A percentile compares a stretch with the other conserved stretches of the same genome.
Evolutionary conservation across 2,113 vertebrate species (phyloP).

Genomic region (Passer montanus): DNA sequence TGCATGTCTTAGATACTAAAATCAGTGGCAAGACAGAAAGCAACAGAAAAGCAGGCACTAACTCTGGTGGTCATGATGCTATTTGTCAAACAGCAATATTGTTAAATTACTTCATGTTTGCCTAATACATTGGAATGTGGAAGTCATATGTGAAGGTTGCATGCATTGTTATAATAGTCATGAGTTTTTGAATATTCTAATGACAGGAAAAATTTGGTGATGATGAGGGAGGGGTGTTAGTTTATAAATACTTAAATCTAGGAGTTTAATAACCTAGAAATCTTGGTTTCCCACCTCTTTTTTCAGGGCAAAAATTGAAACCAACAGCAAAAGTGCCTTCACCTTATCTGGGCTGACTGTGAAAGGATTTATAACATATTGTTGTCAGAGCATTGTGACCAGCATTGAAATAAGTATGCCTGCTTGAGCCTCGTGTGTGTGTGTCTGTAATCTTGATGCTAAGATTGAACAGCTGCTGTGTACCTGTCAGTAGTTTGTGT

Average conservation of each 20-base stretch:
- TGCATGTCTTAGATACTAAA: neutral
- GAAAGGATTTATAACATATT: conserved; percentile 44
- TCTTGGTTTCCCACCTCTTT: neutral
- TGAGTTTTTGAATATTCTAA: neutral
- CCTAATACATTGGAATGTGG: neutral
- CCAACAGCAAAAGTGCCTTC: neutral
- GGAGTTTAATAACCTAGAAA: neutral
- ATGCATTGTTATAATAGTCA: neutral
- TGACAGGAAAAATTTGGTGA: neutral
- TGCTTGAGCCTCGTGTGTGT: conserved; percentile 23
- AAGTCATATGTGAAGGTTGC: neutral
- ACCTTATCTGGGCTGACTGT: neutral
- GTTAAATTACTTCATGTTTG: neutral
- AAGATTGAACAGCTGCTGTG: conserved; percentile 50
- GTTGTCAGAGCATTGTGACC: conserved; percentile 43
- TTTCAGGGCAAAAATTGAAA: conserved; percentile 14
- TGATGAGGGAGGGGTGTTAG: neutral
- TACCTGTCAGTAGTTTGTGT: conserved; percentile 15
- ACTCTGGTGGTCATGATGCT: neutral
- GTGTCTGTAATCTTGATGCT: neutral
- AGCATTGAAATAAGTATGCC: conserved; percentile 41
- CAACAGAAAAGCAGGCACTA: neutral
- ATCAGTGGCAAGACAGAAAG: neutral
- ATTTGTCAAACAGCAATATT: neutral
- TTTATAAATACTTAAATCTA: neutral